Conservation (phyloP, 2,888 invertebrate species). For the Eurois occulta region DNA sequence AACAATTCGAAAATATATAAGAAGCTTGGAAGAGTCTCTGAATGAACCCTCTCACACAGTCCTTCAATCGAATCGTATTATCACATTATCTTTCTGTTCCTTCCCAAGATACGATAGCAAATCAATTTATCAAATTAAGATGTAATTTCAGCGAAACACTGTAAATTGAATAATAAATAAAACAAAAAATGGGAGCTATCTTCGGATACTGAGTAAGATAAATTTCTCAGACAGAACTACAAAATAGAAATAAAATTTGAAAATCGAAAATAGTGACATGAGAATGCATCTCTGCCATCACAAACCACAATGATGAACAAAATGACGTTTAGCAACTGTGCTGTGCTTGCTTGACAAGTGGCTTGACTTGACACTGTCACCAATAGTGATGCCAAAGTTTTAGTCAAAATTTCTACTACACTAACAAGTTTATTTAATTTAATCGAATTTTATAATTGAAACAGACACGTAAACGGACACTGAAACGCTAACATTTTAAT, state of each 20-base stretch:
- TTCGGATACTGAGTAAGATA: not conserved
- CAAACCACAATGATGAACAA: slow-evolving; percentile 46
- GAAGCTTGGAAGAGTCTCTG: slow-evolving; percentile 10
- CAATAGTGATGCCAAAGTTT: not conserved
- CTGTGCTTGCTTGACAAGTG: not conserved
- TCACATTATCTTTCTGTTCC: slow-evolving; percentile 46
- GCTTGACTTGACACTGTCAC: not conserved
- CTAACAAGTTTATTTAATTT: too few species aligned
- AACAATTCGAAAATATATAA: slow-evolving; percentile 32
- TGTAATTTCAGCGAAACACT: slow-evolving; percentile 16
- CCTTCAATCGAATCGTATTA: slow-evolving; percentile 33
- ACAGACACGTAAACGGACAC: not conserved
- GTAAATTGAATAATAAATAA: slow-evolving; percentile 12
- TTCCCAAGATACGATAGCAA: slow-evolving; percentile 43
- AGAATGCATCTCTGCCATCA: slow-evolving; percentile 37
- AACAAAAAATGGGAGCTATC: slow-evolving; percentile 3
- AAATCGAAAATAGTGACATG: slow-evolving; percentile 47
- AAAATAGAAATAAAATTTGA: slow-evolving; percentile 34
- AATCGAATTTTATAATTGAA: too few species aligned
- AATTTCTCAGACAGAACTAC: slow-evolving; percentile 21
- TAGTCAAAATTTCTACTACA: not conserved
- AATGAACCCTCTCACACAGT: slow-evolving; percentile 24
- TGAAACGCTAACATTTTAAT: not conserved
- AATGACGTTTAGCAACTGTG: not conserved
- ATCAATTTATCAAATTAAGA: slow-evolving; percentile 43